phyloP scores from a whole-genome alignment of 53 echinoderm and acorn worm genomes.

The Paracentrotus lividus region DNA sequence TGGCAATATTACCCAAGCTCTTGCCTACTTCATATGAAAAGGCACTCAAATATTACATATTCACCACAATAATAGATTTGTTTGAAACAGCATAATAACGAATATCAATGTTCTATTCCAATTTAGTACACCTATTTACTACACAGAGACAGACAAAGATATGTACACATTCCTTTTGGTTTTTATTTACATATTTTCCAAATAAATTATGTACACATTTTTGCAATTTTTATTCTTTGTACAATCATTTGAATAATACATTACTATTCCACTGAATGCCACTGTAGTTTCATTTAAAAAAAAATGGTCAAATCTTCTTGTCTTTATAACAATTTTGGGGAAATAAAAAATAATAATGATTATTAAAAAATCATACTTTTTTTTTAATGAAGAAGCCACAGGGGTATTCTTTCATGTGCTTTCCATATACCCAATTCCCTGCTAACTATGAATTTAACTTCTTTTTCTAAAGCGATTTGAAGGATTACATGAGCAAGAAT shows the following conservation, averaged over 20 bases:
- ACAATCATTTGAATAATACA: neutral
- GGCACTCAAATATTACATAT: constrained; percentile 15
- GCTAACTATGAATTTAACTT: too few relatives aligned
- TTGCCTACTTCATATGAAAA: neutral
- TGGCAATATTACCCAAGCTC: neutral
- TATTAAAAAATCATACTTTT: too few relatives aligned
- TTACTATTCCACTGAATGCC: neutral
- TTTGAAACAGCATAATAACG: neutral
- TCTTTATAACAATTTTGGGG: too few relatives aligned
- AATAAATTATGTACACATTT: constrained; percentile 9
- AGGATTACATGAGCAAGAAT: too few relatives aligned
- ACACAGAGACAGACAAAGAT: constrained; percentile 43
- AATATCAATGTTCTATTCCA: constrained; percentile 7
- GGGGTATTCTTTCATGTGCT: too few relatives aligned
- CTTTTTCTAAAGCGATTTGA: too few relatives aligned
- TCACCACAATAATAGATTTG: neutral
- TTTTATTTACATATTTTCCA: constrained; percentile 40
- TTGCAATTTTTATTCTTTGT: neutral
- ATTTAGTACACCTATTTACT: constrained; percentile 32
- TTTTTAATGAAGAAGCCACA: too few relatives aligned
- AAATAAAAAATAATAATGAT: too few relatives aligned
- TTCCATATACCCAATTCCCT: too few relatives aligned
- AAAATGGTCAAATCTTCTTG: too few relatives aligned
- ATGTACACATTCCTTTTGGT: constrained; percentile 28
- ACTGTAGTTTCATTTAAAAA: too few relatives aligned